These are phyloP conservation scores for Hirundichthys speculiger DNA, from an alignment of 2,113 vertebrate genomes.

Conservation along the genomic window DNA sequence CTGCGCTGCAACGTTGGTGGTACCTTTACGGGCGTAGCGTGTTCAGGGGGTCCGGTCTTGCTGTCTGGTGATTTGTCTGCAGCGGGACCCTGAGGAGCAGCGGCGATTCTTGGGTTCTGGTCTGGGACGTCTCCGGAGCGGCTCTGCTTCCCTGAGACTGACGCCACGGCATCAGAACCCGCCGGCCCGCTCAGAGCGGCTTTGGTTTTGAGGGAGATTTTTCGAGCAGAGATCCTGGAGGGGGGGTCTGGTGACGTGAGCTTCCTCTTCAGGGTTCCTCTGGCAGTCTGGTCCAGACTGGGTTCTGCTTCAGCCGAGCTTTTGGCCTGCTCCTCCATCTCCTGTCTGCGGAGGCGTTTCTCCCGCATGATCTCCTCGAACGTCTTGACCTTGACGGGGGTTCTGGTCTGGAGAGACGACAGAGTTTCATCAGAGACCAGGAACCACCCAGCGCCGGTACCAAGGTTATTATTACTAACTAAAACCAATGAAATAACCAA, in stretches of 20 bases:
- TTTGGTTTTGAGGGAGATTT: constrained; percentile 44
- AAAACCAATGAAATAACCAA: no score
- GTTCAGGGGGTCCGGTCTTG: constrained; percentile 39
- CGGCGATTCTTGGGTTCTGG: no score
- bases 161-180: not conserved
- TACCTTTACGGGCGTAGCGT: constrained; percentile 73
- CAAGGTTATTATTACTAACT: no score
- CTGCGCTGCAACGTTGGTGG: no score
- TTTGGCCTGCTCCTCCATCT: constrained; percentile 69
- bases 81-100: not conserved
- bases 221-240: constrained; percentile 24
- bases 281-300: constrained; percentile 1
- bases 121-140: constrained; percentile 11
- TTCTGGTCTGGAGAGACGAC: constrained; percentile 41
- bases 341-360: constrained; percentile 82
- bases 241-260: not conserved
- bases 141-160: not conserved
- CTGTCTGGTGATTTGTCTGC: constrained; percentile 3
- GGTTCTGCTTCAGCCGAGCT: constrained; percentile 7
- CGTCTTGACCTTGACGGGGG: constrained; percentile 84
- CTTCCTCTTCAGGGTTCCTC: constrained; percentile 31
- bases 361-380: constrained; percentile 88
- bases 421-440: not conserved
- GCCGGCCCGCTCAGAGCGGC: not conserved
- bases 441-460: not conserved